Percentiles rank a stretch among this genome's conserved stretches.
These are phyloP conservation scores for Ianthella basta DNA, from an alignment of 37 sponge, comb jelly and placozoan genomes.

Conservation along the genomic window DNA sequence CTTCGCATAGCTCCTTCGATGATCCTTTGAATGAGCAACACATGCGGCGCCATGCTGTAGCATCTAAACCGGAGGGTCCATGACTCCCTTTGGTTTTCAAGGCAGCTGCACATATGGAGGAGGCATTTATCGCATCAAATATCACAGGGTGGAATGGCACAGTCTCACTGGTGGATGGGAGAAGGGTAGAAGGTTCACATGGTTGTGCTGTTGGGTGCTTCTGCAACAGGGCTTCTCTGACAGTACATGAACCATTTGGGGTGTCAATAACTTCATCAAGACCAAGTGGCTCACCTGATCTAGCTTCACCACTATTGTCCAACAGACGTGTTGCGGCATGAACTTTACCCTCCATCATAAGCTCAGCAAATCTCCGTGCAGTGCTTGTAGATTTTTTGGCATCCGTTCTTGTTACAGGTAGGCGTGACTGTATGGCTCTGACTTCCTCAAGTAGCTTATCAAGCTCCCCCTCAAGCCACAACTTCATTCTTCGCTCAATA, in stretches of 20 bases:
- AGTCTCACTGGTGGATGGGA: conserved; percentile 3
- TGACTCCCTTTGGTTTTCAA: conserved; percentile 24
- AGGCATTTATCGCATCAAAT: neutral
- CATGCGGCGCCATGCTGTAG: conserved; percentile 18
- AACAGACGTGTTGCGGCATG: neutral
- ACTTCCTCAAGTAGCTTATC: conserved; percentile 16
- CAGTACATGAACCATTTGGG: neutral
- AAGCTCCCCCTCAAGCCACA: conserved; percentile 22
- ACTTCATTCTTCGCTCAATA: conserved; percentile 19
- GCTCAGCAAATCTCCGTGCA: conserved; percentile 10
- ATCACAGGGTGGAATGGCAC: conserved; percentile 1
- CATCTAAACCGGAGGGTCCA: conserved; percentile 20
- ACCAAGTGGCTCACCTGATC: neutral
- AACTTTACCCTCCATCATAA: neutral
- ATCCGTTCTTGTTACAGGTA: neutral
- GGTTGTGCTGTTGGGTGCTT: conserved; percentile 22
- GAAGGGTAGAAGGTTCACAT: neutral
- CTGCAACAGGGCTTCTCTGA: neutral
- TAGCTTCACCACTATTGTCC: conserved; percentile 2
- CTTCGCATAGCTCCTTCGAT: conserved; percentile 18
- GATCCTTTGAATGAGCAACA: conserved; percentile 10
- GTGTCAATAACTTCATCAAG: neutral
- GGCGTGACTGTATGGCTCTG: conserved; percentile 18
- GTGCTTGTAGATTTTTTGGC: conserved; percentile 1
- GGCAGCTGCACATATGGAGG: neutral